Percentiles rank a stretch among this genome's conserved stretches.
phyloP scores from a whole-genome alignment of 1,140 invertebrate species.

The Gerris buenoi region DNA sequence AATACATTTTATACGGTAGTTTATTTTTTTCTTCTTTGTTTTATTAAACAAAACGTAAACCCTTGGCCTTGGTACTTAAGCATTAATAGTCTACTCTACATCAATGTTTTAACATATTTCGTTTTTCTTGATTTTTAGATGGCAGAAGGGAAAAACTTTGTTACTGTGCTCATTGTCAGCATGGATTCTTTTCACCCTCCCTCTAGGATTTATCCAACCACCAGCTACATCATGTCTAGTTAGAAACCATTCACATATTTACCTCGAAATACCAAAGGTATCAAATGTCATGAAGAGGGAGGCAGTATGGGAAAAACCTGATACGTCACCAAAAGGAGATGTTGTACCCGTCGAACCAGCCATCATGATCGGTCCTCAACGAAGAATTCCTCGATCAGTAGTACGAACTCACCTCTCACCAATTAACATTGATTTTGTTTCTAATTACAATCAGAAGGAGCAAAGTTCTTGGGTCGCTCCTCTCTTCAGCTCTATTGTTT shows the following conservation, averaged over 20 bases:
- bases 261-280: conserved; percentile 33
- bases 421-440: conserved; percentile 55
- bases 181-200: conserved; percentile 93
- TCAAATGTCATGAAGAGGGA: conserved; percentile 25
- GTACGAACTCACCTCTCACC: conserved; percentile 41
- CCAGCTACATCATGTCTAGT: conserved; percentile 74
- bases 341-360: background rate
- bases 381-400: conserved; percentile 4
- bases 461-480: conserved; percentile 75
- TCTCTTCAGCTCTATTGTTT: conserved; percentile 84
- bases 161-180: conserved; percentile 79
- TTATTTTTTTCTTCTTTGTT: too few species aligned
- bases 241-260: conserved; percentile 50
- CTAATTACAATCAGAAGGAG: conserved; percentile 62
- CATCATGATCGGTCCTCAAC: background rate
- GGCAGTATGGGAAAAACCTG: background rate
- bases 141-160: conserved; percentile 71
- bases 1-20: too few species aligned
- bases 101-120: too few species aligned
- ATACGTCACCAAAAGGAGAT: background rate
- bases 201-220: conserved; percentile 87
- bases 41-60: too few species aligned
- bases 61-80: too few species aligned
- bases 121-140: too few species aligned
- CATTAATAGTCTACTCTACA: too few species aligned